These are phyloP conservation scores for Drosophila serrata DNA, from an alignment of 1,140 invertebrate genomes.

Conservation along the genomic window DNA sequence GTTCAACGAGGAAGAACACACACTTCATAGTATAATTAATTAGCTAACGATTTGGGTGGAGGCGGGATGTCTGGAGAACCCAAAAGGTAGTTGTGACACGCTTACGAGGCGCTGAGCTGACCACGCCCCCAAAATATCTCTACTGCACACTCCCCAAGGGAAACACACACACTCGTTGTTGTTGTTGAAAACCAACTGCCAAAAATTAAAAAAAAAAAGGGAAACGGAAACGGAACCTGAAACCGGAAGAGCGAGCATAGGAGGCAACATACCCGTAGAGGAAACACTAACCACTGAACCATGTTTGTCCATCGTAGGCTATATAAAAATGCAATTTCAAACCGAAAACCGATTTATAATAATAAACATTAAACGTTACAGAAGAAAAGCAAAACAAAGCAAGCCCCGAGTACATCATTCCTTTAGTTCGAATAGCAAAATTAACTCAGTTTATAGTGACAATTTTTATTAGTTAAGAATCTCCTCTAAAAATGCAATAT, in stretches of 20 bases:
- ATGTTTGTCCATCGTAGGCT: conserved; percentile 50
- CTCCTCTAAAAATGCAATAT: conserved; percentile 78
- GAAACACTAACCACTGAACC: conserved; percentile 41
- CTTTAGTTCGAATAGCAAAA: conserved; percentile 57
- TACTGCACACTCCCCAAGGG: conserved; percentile 49
- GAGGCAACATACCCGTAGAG: conserved; percentile 35
- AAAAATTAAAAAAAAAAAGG: conserved; percentile 53
- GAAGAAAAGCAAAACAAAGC: conserved; percentile 29
- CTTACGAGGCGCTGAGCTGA: conserved; percentile 45
- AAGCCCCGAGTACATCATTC: conserved; percentile 43
- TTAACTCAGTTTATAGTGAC: conserved; percentile 59
- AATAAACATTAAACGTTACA: conserved; percentile 30
- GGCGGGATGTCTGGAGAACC: conserved; percentile 5
- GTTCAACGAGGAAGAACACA: conserved; percentile 38
- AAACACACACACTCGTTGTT: conserved; percentile 60
- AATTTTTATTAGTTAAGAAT: conserved; percentile 75
- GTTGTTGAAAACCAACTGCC: conserved; percentile 67
- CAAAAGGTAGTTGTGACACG: conserved; percentile 56
- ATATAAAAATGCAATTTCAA: conserved; percentile 26
- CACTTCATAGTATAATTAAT: conserved; percentile 70
- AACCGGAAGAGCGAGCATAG: conserved; percentile 21
- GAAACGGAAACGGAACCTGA: conserved; percentile 18
- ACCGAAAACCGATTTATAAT: conserved; percentile 6
- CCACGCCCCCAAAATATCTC: conserved; percentile 38
- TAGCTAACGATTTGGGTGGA: conserved; percentile 44